Evolutionary conservation across 2,888 invertebrate genomes (phyloP).

Genomic region (Netelia virgata): DNA sequence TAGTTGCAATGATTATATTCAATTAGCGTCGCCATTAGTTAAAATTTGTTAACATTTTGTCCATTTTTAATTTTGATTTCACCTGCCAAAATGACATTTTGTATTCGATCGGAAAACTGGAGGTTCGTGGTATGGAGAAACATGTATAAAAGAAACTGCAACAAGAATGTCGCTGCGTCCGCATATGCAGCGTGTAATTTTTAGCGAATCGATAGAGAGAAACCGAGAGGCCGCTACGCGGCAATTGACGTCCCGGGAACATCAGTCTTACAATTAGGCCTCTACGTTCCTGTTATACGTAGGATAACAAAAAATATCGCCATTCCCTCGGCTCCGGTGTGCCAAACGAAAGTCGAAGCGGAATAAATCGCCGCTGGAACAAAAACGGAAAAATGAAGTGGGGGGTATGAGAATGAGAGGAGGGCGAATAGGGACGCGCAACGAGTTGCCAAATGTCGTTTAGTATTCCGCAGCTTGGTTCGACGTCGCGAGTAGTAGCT

Average conservation of each 20-base stretch:
- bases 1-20: not conserved
- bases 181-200: conserved; percentile 62
- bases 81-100: no score
- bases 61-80: no score
- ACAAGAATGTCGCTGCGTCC: no score
- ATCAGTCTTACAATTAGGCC: conserved; percentile 37
- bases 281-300: conserved; percentile 10
- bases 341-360: conserved; percentile 30
- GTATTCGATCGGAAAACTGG: no score
- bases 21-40: not conserved
- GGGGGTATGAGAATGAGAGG: conserved; percentile 1
- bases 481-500: conserved; percentile 78
- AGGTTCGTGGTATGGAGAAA: no score
- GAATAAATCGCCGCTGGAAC: conserved; percentile 37
- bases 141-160: no score
- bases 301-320: conserved; percentile 69
- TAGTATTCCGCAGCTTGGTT: conserved; percentile 79
- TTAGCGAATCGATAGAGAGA: conserved; percentile 64
- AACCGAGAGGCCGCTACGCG: conserved; percentile 26
- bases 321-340: conserved; percentile 46
- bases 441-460: conserved; percentile 81
- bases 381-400: conserved; percentile 23
- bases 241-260: conserved; percentile 43
- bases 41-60: no score
- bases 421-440: conserved; percentile 43